Evolutionary conservation across 2,888 invertebrate genomes (phyloP).

Genomic region (Drosophila borborema): DNA sequence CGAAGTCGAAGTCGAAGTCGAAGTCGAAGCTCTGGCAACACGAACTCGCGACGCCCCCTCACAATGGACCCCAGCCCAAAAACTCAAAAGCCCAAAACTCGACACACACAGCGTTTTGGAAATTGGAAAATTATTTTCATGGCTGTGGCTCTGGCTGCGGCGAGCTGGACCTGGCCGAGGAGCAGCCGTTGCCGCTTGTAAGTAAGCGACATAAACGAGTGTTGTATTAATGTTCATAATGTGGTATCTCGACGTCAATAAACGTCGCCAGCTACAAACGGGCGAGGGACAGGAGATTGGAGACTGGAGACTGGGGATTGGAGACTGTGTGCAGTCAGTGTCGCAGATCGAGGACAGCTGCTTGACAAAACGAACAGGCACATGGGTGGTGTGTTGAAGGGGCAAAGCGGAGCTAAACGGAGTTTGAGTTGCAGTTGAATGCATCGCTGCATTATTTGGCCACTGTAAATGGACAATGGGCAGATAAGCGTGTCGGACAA

Average conservation of each 20-base stretch:
- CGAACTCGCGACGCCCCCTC: conserved; percentile 75
- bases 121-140: conserved; percentile 81
- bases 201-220: conserved; percentile 84
- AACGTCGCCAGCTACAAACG: conserved; percentile 76
- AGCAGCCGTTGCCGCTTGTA: conserved; percentile 73
- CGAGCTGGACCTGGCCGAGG: conserved; percentile 49
- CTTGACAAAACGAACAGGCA: conserved; percentile 64
- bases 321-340: conserved; percentile 25
- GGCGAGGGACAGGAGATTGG: neutral
- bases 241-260: conserved; percentile 85
- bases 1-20: conserved; percentile 9
- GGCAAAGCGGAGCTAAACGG: neutral
- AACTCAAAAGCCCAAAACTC: conserved; percentile 24
- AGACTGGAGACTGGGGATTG: neutral
- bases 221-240: conserved; percentile 85
- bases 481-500: conserved; percentile 23
- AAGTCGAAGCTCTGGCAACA: conserved; percentile 49
- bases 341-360: conserved; percentile 68
- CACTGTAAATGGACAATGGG: conserved; percentile 41
- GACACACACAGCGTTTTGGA: conserved; percentile 77
- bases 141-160: conserved; percentile 22
- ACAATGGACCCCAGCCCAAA: conserved; percentile 37
- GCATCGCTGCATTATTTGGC: conserved; percentile 34
- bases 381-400: neutral
- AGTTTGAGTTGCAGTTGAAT: conserved; percentile 6